Base-by-base conservation (phyloP, 2,888 invertebrate genomes). In the Hartigia nigra region DNA sequence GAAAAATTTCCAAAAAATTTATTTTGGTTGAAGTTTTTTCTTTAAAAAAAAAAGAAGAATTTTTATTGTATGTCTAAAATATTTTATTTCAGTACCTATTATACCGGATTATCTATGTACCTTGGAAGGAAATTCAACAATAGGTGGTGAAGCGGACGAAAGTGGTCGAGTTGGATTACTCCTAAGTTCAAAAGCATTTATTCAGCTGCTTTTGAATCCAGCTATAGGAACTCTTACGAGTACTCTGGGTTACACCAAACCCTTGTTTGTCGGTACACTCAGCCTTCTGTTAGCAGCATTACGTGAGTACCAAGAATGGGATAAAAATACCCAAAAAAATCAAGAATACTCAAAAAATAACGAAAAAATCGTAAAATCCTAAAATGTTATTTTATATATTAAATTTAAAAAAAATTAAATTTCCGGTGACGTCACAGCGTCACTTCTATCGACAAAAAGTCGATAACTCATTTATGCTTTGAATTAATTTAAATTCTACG, bases 151-250 rank as follows among this genome's bases (percentile, higher is more conserved):
- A 75, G 93, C 93, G 80, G 92, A 93, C 81, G 95, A 95, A 86
- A 95, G 95, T 87, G 95, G 95, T 5, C 93, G 94, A 79, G 93
- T 96, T 75, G 95, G 95, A 31, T 91, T 95, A 69, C 90, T 96
- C 77, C 91, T 96, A 77, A 95, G 96, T 69, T 96, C 96, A 77
- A 96, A 97, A 92, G 96, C 97, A 34, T 92, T 97, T 81, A 95
- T 97, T 5, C 97, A 97, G 91, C 93, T 97, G 77, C 92, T 95
- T 79, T 93, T 95, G 86, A 97, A 97, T 90, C 96, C 96, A 2
- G 92, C 96, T 70, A 94, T 97, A 70, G 97, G 96, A 39, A 94
- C 94, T 82, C 90, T 96, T 75, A 95, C 95, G 4, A 93, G 92
- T 76, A 93, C 93, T 85, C 90, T 94, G 80, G 96, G 96, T 35